A percentile compares a stretch with the other conserved stretches of the same genome.
phyloP scores from a whole-genome alignment of 2,797 vertebrate genomes.

The Smutsia gigantea region DNA sequence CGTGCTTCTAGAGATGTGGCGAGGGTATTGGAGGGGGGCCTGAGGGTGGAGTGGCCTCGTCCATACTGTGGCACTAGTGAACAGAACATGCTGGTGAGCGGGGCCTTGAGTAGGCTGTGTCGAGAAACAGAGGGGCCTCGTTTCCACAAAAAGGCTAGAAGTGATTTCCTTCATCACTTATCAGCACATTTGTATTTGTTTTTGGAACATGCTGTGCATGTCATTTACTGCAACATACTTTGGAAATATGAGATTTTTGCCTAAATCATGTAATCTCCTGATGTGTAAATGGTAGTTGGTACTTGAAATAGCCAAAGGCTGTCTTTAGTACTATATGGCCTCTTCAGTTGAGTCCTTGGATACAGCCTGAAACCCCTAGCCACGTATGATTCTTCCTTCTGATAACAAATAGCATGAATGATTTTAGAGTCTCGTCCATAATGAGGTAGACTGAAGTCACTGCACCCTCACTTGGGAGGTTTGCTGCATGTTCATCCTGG shows the following conservation, averaged over 20 bases:
- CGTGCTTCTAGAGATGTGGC: neutral
- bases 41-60: neutral
- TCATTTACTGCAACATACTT: neutral
- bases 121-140: neutral
- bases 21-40: neutral
- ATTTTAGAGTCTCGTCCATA: neutral
- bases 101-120: neutral
- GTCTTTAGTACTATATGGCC: neutral
- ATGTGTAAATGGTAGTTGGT: neutral
- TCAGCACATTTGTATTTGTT: neutral
- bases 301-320: neutral
- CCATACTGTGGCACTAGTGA: neutral
- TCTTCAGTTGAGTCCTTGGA: neutral
- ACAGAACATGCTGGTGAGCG: neutral
- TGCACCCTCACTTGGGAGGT: neutral
- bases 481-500: neutral
- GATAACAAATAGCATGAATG: neutral
- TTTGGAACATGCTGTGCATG: neutral
- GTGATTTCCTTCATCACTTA: neutral
- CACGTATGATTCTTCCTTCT: neutral
- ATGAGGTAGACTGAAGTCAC: neutral
- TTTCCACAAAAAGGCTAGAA: neutral
- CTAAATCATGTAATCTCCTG: neutral
- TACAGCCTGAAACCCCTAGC: neutral
- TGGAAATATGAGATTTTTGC: constrained; percentile 37